Conservation (phyloP, 2,113 vertebrate species). For the Gadus macrocephalus region DNA sequence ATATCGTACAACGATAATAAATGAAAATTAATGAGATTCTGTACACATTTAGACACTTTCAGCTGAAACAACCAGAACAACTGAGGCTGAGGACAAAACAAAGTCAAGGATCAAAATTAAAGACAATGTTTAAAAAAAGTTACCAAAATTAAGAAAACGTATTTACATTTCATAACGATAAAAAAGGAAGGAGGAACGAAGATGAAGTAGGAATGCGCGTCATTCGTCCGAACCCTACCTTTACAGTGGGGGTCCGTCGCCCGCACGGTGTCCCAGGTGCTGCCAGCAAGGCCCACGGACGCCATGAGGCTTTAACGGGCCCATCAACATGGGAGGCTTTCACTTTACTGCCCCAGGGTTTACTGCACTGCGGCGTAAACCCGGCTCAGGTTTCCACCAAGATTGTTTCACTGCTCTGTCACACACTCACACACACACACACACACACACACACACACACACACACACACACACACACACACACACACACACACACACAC, state of each 20-base stretch:
- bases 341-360: slow-evolving; percentile 64
- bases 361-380: slow-evolving; percentile 67
- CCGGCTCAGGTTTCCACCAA: slow-evolving; percentile 66
- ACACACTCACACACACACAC: slow-evolving; percentile 21
- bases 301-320: slow-evolving; percentile 58
- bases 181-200: slow-evolving; percentile 10
- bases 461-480: slow-evolving; percentile 22
- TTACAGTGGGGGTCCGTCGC: neutral
- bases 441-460: too few relatives aligned
- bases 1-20: too few relatives aligned
- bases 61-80: too few relatives aligned
- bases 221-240: neutral
- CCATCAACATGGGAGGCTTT: slow-evolving; percentile 68
- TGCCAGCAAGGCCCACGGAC: slow-evolving; percentile 48
- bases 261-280: slow-evolving; percentile 29
- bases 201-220: slow-evolving; percentile 24
- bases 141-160: neutral
- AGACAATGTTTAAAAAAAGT: neutral
- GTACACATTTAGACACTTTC: too few relatives aligned
- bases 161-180: neutral
- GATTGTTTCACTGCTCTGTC: slow-evolving; percentile 57
- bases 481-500: neutral
- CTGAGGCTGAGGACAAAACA: too few relatives aligned
- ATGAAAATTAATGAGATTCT: too few relatives aligned
- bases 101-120: too few relatives aligned